Conservation (phyloP, 1,140 invertebrate genomes). For the Asbolus verrucosus region DNA sequence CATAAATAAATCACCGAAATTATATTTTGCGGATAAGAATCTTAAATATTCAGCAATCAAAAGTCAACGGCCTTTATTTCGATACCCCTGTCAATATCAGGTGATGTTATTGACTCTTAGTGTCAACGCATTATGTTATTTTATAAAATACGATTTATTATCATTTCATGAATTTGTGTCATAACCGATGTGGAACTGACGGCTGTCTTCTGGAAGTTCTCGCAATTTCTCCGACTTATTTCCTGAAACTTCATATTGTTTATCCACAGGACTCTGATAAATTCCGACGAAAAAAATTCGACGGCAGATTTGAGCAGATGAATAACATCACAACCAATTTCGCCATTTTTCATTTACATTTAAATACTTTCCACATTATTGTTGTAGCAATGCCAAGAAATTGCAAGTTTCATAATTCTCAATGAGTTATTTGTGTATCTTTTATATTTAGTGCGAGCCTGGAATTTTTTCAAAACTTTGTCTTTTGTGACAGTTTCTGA, state of each 20-base stretch:
- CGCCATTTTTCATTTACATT: slow-evolving; percentile 23
- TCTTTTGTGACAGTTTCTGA: too few species aligned
- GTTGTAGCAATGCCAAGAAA: slow-evolving; percentile 22
- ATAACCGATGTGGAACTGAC: slow-evolving; percentile 9
- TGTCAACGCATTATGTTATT: slow-evolving; percentile 7
- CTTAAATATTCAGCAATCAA: slow-evolving; percentile 10
- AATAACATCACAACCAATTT: not conserved
- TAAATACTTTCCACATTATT: slow-evolving; percentile 3
- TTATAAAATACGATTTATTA: slow-evolving; percentile 27
- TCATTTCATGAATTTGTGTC: slow-evolving; percentile 30
- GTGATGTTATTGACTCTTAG: slow-evolving; percentile 30
- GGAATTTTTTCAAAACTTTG: too few species aligned
- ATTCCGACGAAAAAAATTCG: too few species aligned
- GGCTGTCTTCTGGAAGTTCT: not conserved
- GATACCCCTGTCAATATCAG: slow-evolving; percentile 15
- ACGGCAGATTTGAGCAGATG: too few species aligned
- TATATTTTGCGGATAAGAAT: slow-evolving; percentile 18
- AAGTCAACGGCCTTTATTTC: slow-evolving; percentile 21
- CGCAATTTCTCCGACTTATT: slow-evolving; percentile 20
- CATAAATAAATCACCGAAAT: slow-evolving; percentile 37
- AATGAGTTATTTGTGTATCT: slow-evolving; percentile 1
- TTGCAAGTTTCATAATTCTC: slow-evolving; percentile 6
- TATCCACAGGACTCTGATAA: slow-evolving; percentile 6
- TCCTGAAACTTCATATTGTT: not conserved
- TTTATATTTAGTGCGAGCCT: too few species aligned